Percentiles rank a stretch among this genome's conserved stretches.
Conservation (phyloP, 2,888 invertebrate species). For the Tanaodytes sp. region DNA sequence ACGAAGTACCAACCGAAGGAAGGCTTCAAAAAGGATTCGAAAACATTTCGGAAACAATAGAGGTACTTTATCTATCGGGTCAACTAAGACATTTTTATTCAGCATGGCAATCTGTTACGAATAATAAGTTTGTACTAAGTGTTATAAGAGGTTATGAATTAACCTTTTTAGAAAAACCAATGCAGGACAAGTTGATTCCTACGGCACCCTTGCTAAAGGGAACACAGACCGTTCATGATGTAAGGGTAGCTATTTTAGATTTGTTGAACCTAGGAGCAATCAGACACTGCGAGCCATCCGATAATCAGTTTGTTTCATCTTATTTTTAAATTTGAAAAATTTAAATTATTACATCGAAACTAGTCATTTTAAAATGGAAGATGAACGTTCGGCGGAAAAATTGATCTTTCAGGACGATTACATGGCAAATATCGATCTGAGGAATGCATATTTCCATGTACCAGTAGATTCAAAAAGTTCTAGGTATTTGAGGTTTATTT, state of each 20-base stretch:
- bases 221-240: constrained; percentile 3
- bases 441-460: constrained; percentile 4
- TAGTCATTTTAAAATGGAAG: constrained; percentile 18
- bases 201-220: constrained; percentile 1
- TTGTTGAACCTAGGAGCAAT: background rate
- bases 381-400: constrained; percentile 2
- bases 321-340: constrained; percentile 7
- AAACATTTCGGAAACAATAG: background rate
- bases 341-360: constrained; percentile 1
- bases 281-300: background rate
- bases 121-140: constrained; percentile 15
- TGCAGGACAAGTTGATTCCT: constrained; percentile 1
- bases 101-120: constrained; percentile 10
- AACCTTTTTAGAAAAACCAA: background rate
- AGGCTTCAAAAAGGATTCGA: background rate
- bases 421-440: constrained; percentile 1
- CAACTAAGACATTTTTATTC: background rate
- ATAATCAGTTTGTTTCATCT: constrained; percentile 6
- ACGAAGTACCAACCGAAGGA: constrained; percentile 1
- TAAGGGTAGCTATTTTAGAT: background rate
- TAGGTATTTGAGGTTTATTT: constrained; percentile 8
- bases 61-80: constrained; percentile 9
- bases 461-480: background rate
- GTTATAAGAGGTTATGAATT: constrained; percentile 10
- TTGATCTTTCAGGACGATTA: background rate